Evolutionary conservation across 2,797 vertebrate genomes (phyloP).

Genomic region (Pipistrellus kuhlii): DNA sequence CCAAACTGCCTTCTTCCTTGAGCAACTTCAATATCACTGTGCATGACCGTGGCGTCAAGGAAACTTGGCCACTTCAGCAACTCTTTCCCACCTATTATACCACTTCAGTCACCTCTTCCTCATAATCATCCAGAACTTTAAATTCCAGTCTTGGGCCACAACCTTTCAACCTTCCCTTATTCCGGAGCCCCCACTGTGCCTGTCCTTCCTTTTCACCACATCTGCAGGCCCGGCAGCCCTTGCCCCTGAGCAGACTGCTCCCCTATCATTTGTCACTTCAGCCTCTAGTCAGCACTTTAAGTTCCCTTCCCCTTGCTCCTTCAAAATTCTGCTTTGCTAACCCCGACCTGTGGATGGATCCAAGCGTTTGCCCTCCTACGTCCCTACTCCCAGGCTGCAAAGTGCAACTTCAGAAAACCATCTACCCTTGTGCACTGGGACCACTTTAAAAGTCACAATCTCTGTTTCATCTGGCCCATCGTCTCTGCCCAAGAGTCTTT

Average conservation of each 20-base stretch:
- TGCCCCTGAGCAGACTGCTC: not conserved
- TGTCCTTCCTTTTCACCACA: not conserved
- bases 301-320: not conserved
- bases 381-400: not conserved
- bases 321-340: not conserved
- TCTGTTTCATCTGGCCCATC: not conserved
- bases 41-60: not conserved
- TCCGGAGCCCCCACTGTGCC: not conserved
- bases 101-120: not conserved
- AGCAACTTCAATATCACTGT: not conserved
- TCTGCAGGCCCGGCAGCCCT: not conserved
- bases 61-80: not conserved
- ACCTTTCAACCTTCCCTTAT: not conserved
- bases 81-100: not conserved
- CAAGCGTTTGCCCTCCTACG: not conserved
- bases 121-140: not conserved
- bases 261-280: not conserved
- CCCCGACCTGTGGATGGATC: not conserved
- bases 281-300: not conserved
- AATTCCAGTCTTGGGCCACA: not conserved
- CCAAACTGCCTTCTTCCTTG: not conserved
- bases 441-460: not conserved
- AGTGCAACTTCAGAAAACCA: not conserved
- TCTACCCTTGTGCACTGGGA: not conserved
- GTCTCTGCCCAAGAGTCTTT: not conserved